A percentile compares a stretch with the other conserved stretches of the same genome.
These are phyloP conservation scores for Pseudochromis fuscus DNA, from an alignment of 2,797 vertebrate genomes.

Conservation along the genomic window DNA sequence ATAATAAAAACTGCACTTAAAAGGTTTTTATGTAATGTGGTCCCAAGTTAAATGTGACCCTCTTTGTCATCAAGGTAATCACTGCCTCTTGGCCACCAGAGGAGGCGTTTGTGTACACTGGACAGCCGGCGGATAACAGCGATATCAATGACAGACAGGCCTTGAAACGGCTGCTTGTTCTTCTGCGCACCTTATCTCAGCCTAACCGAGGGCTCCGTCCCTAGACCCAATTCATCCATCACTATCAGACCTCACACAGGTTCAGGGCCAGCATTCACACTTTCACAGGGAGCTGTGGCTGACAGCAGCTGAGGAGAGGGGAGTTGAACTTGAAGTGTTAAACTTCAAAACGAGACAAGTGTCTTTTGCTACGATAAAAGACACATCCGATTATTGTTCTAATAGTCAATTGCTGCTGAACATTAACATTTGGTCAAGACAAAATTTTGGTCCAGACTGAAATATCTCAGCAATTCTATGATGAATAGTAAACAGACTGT, in stretches of 20 bases:
- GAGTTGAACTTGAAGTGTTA: constrained; percentile 28
- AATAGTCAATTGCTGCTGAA: not conserved
- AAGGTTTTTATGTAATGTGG: constrained; percentile 25
- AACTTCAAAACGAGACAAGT: constrained; percentile 20
- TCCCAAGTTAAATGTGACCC: constrained; percentile 34
- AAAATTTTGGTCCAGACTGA: not conserved
- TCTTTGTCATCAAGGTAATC: constrained; percentile 58
- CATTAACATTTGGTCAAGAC: not conserved
- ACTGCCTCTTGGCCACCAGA: constrained; percentile 36
- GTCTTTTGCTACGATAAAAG: constrained; percentile 5
- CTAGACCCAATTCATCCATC: constrained; percentile 75
- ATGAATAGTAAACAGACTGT: no score
- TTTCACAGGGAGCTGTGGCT: constrained; percentile 25
- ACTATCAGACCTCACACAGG: constrained; percentile 77
- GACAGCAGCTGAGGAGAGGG: constrained; percentile 25
- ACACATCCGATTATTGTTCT: not conserved
- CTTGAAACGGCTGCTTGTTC: constrained; percentile 58
- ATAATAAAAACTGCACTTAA: not conserved
- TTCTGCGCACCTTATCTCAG: constrained; percentile 75
- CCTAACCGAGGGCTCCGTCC: constrained; percentile 60
- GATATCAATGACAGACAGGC: constrained; percentile 81
- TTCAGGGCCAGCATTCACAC: constrained; percentile 51
- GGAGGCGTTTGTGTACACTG: constrained; percentile 53
- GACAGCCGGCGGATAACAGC: constrained; percentile 58
- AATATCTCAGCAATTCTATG: not conserved